Conservation (phyloP, 2,888 invertebrate genomes). For the Brachypalpus laphriformis region DNA sequence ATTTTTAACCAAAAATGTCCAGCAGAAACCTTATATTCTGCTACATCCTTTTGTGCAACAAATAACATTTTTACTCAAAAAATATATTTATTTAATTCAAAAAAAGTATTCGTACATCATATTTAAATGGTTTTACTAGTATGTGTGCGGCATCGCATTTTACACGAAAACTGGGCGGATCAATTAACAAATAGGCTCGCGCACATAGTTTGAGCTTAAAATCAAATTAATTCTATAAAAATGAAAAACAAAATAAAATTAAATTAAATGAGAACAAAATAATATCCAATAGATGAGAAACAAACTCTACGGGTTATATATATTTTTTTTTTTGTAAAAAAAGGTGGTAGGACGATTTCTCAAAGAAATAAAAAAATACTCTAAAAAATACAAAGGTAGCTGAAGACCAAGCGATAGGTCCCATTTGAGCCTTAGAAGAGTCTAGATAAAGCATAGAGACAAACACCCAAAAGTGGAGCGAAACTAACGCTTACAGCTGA, state of each 20-base stretch:
- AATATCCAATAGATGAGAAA: slow-evolving; percentile 11
- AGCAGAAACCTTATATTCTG: no score
- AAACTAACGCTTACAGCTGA: slow-evolving; percentile 76
- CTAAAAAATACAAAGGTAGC: slow-evolving; percentile 6
- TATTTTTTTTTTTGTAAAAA: not conserved
- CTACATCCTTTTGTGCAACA: not conserved
- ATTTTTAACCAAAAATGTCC: no score
- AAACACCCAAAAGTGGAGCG: slow-evolving; percentile 77
- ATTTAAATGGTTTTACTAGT: slow-evolving; percentile 5
- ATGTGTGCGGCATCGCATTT: slow-evolving; percentile 22
- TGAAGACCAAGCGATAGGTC: slow-evolving; percentile 12
- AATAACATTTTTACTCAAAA: not conserved
- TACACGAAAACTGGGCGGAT: slow-evolving; percentile 44
- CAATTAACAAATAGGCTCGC: slow-evolving; percentile 11
- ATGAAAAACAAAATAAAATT: slow-evolving; percentile 30
- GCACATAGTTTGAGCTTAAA: slow-evolving; percentile 29
- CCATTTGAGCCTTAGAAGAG: slow-evolving; percentile 74
- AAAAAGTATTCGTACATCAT: slow-evolving; percentile 19
- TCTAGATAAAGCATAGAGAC: slow-evolving; percentile 75
- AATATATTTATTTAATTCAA: slow-evolving; percentile 14
- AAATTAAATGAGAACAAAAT: slow-evolving; percentile 16
- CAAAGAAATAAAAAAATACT: slow-evolving; percentile 22
- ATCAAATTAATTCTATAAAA: slow-evolving; percentile 45
- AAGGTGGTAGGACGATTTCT: slow-evolving; percentile 1
- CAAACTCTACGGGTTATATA: slow-evolving; percentile 8